Evolutionary conservation across 2,888 invertebrate species (phyloP).

Genomic region (Scrobipalpa atriplicella): DNA sequence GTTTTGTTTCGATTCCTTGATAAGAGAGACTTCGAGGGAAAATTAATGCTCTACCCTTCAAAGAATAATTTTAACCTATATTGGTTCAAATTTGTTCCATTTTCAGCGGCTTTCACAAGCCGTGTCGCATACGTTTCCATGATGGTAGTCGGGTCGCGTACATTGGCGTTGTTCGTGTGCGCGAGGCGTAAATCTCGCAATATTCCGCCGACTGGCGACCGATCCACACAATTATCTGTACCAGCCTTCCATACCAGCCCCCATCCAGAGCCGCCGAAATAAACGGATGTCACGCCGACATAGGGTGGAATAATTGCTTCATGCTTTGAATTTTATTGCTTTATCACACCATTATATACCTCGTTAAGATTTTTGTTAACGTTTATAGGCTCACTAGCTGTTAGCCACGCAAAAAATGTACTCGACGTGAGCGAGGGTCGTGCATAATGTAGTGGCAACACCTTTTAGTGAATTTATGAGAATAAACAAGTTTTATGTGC

Average conservation of each 20-base stretch:
- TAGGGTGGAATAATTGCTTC: constrained; percentile 46
- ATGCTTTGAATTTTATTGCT: constrained; percentile 48
- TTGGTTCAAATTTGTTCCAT: background rate
- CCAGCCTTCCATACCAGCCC: constrained; percentile 2
- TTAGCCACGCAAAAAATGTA: constrained; percentile 28
- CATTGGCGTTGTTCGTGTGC: constrained; percentile 9
- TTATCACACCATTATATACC: constrained; percentile 47
- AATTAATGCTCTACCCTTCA: background rate
- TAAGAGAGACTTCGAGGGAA: background rate
- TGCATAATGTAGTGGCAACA: constrained; percentile 8
- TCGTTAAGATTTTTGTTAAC: constrained; percentile 45
- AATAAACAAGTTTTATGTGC: constrained; percentile 15
- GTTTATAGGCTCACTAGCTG: constrained; percentile 36
- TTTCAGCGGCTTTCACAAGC: background rate
- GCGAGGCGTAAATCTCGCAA: constrained; percentile 24
- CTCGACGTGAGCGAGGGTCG: constrained; percentile 18
- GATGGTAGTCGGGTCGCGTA: constrained; percentile 12
- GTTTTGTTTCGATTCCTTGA: background rate
- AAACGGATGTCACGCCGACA: constrained; percentile 41
- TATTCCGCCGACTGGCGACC: constrained; percentile 3
- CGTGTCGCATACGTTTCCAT: background rate
- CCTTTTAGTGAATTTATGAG: constrained; percentile 7
- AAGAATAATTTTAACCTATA: background rate
- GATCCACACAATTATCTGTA: constrained; percentile 17
- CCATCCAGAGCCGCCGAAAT: constrained; percentile 28